Conservation (phyloP, 2,797 vertebrate genomes). For the Rhinoraja longicauda region DNA sequence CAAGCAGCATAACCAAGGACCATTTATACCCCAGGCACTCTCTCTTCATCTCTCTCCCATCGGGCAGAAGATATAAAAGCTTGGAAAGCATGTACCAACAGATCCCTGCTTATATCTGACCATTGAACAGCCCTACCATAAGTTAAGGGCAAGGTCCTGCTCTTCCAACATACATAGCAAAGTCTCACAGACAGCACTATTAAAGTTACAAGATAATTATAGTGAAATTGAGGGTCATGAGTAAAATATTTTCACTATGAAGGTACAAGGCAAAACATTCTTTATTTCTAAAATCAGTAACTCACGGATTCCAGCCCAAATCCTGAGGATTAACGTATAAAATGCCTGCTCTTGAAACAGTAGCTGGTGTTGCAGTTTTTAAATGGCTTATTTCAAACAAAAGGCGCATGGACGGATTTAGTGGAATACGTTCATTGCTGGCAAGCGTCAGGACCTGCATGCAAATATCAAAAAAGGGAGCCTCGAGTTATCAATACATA, state of each 20-base stretch:
- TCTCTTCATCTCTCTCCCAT: too few relatives aligned
- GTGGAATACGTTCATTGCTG: slow-evolving; percentile 66
- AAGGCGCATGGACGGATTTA: slow-evolving; percentile 67
- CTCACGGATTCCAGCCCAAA: slow-evolving; percentile 71
- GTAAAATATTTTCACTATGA: not conserved
- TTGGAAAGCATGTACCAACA: too few relatives aligned
- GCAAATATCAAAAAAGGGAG: not conserved
- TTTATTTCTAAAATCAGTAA: slow-evolving; percentile 42
- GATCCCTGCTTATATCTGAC: too few relatives aligned
- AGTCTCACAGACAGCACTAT: not conserved
- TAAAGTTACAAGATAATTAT: not conserved
- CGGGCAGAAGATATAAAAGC: too few relatives aligned
- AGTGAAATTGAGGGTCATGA: not conserved
- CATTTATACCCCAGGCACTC: too few relatives aligned
- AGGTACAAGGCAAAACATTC: not conserved
- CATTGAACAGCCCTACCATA: too few relatives aligned
- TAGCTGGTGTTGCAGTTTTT: slow-evolving; percentile 64
- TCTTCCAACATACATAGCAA: not conserved
- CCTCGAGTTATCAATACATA: not conserved
- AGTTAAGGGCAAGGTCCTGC: too few relatives aligned
- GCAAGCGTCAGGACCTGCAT: slow-evolving; percentile 69
- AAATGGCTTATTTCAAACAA: slow-evolving; percentile 73
- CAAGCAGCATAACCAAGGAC: too few relatives aligned
- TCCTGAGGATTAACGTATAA: slow-evolving; percentile 70
- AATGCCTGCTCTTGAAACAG: slow-evolving; percentile 70